Evolutionary conservation across 2,113 vertebrate species (phyloP).

Genomic region (Scophthalmus maximus): DNA sequence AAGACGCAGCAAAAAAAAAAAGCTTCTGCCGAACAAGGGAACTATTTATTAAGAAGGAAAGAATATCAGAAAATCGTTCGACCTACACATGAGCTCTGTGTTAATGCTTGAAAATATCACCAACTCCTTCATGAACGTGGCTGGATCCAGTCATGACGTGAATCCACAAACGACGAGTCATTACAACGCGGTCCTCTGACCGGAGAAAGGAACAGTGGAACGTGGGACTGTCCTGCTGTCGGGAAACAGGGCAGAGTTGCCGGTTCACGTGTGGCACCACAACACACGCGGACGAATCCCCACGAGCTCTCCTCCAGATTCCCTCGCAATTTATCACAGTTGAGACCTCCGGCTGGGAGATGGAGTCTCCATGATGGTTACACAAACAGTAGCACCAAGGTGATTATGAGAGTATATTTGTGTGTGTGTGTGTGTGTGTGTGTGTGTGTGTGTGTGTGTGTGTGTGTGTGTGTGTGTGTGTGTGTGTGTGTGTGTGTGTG

Average conservation of each 20-base stretch:
- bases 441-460: neutral
- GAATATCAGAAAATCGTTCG: neutral
- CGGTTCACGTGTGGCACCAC: neutral
- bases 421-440: neutral
- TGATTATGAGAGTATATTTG: slow-evolving; percentile 25
- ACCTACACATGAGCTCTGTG: neutral
- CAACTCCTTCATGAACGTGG: neutral
- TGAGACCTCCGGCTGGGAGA: neutral
- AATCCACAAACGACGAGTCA: neutral
- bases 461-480: neutral
- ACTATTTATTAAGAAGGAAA: neutral
- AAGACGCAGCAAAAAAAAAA: no score
- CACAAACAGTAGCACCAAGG: slow-evolving; percentile 19
- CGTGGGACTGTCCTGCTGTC: no score
- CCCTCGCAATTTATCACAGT: neutral
- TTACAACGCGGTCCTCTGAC: neutral
- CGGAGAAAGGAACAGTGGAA: neutral
- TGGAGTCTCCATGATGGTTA: neutral
- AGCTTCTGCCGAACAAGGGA: neutral
- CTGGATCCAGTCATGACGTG: neutral
- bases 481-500: neutral
- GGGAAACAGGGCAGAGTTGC: neutral
- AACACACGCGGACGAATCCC: no score
- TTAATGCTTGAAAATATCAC: no score
- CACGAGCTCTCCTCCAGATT: neutral